These are phyloP conservation scores for Osedax frankpressi DNA, from an alignment of 2,888 invertebrate species.

Conservation along the genomic window DNA sequence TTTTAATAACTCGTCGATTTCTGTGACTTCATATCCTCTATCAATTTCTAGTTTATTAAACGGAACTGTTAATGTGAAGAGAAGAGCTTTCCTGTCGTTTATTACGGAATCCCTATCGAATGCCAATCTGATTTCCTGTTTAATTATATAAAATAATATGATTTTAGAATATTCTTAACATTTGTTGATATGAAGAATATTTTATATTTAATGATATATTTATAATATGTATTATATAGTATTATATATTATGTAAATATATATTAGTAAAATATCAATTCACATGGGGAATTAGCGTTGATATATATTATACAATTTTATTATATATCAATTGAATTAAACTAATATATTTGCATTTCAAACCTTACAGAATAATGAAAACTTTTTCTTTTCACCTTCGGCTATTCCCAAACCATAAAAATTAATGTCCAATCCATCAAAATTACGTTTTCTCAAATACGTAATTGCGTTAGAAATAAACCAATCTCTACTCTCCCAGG, in stretches of 20 bases:
- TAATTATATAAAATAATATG: no score
- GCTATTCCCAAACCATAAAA: neutral
- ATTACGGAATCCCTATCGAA: neutral
- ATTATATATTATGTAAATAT: no score
- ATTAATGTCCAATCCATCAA: neutral
- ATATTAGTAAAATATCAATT: no score
- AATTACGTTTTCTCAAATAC: neutral
- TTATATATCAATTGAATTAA: no score
- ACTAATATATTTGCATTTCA: no score
- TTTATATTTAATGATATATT: no score
- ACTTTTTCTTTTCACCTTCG: neutral
- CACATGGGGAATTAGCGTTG: no score
- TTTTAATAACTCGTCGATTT: neutral
- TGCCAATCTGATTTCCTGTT: conserved; percentile 2
- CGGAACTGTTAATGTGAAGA: neutral
- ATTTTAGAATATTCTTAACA: no score
- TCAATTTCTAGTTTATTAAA: neutral
- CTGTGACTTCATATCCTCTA: neutral
- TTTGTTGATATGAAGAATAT: no score
- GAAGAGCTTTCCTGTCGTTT: neutral
- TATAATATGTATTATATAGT: no score
- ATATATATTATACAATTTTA: no score
- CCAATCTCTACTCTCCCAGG: conserved; percentile 11
- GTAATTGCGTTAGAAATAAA: conserved; percentile 10
- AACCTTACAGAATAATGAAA: conserved; percentile 7